Percentiles rank a stretch among this genome's conserved stretches.
These are phyloP conservation scores for Phrynocephalus forsythii DNA, from an alignment of 2,797 vertebrate genomes.

Conservation along the genomic window DNA sequence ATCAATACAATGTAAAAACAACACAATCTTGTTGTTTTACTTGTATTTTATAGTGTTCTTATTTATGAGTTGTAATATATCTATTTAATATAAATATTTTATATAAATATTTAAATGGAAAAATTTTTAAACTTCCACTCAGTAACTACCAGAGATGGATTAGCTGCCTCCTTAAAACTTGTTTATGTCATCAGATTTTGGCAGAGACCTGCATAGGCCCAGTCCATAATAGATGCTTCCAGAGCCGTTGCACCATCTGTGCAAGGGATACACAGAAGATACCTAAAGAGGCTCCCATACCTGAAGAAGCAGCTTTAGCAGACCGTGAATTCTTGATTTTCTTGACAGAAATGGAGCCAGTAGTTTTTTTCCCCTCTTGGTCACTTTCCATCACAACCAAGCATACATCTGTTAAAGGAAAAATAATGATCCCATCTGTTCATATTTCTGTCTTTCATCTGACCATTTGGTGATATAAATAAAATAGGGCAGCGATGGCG, in stretches of 20 bases:
- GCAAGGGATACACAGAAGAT: neutral
- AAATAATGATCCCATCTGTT: constrained; percentile 44
- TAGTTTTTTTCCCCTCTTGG: constrained; percentile 62
- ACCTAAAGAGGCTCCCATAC: constrained; percentile 43
- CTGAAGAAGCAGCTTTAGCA: constrained; percentile 60
- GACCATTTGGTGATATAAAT: neutral
- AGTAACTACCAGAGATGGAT: neutral
- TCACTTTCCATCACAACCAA: constrained; percentile 66
- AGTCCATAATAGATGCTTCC: constrained; percentile 15
- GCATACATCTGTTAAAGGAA: constrained; percentile 57
- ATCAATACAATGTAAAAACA: no score
- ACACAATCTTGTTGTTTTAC: no score
- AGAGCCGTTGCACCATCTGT: neutral
- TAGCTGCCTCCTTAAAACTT: neutral
- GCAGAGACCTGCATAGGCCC: neutral
- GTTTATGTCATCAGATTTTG: neutral
- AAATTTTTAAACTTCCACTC: neutral
- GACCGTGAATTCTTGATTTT: constrained; percentile 62
- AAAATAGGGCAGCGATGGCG: no score
- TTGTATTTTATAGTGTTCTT: no score
- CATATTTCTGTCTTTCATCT: neutral
- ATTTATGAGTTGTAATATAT: no score
- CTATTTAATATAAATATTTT: no score
- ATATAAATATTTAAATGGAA: neutral
- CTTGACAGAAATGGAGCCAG: constrained; percentile 57